Conservation (phyloP, 2,113 vertebrate genomes). For the Platysteira castanea region DNA sequence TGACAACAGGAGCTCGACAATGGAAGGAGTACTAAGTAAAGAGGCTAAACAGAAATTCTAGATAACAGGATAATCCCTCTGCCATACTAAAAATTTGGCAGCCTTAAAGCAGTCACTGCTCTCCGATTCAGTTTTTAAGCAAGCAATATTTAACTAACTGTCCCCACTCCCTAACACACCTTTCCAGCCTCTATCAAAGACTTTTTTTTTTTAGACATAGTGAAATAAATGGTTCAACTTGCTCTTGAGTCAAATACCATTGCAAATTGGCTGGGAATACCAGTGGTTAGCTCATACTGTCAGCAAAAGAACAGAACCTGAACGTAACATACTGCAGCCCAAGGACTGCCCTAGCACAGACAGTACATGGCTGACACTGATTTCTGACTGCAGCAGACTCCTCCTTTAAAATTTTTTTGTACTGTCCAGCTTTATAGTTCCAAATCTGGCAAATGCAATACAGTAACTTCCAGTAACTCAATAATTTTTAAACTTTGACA, state of each 20-base stretch:
- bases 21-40: background rate
- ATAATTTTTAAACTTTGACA: background rate
- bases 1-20: background rate
- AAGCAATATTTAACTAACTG: background rate
- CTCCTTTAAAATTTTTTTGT: background rate
- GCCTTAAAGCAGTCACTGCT: background rate
- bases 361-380: accelerated
- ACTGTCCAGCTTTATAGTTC: background rate
- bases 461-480: background rate
- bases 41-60: background rate
- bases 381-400: background rate
- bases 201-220: background rate
- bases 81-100: background rate
- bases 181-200: background rate
- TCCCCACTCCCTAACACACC: background rate
- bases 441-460: background rate
- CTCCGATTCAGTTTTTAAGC: background rate
- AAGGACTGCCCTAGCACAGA: background rate
- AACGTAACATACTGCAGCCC: background rate
- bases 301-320: background rate
- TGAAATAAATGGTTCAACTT: background rate
- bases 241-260: background rate
- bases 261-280: background rate
- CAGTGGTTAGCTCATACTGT: background rate
- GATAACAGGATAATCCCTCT: background rate